Evolutionary conservation across 2,113 vertebrate genomes (phyloP).

Genomic region (Gambusia holbrooki): DNA sequence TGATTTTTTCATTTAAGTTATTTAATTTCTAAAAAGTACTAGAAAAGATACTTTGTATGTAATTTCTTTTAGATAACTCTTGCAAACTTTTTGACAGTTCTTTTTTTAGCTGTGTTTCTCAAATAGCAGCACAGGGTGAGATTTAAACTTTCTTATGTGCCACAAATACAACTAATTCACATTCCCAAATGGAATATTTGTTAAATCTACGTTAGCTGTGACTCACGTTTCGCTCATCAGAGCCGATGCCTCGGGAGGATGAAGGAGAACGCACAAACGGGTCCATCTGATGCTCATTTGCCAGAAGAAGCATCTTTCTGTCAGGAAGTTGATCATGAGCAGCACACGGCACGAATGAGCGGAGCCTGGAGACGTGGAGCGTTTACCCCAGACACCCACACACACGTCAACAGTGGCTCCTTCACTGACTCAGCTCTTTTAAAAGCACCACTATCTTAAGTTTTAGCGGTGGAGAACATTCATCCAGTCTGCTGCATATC

Average conservation of each 20-base stretch:
- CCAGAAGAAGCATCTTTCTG: slow-evolving; percentile 45
- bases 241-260: slow-evolving; percentile 30
- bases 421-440: slow-evolving; percentile 36
- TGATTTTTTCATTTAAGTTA: background rate
- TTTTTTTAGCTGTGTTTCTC: background rate
- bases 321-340: slow-evolving; percentile 66
- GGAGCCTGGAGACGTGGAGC: slow-evolving; percentile 31
- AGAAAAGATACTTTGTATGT: slow-evolving; percentile 4
- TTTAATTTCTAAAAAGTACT: slow-evolving; percentile 1
- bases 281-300: slow-evolving; percentile 36
- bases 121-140: background rate
- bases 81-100: background rate
- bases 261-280: slow-evolving; percentile 25
- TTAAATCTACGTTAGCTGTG: slow-evolving; percentile 16
- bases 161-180: slow-evolving; percentile 8
- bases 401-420: slow-evolving; percentile 20
- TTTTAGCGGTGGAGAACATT: background rate
- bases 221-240: slow-evolving; percentile 35
- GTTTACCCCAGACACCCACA: slow-evolving; percentile 29
- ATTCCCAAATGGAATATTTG: slow-evolving; percentile 1
- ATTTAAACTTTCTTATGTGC: background rate
- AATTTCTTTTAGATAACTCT: background rate
- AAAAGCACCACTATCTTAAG: background rate
- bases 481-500: background rate
- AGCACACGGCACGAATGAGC: slow-evolving; percentile 40